Evolutionary conservation across 2,888 invertebrate genomes (phyloP), one percentile per base, ranked within the genome.

Genomic region (Hydrotaea cyrtoneurina): DNA sequence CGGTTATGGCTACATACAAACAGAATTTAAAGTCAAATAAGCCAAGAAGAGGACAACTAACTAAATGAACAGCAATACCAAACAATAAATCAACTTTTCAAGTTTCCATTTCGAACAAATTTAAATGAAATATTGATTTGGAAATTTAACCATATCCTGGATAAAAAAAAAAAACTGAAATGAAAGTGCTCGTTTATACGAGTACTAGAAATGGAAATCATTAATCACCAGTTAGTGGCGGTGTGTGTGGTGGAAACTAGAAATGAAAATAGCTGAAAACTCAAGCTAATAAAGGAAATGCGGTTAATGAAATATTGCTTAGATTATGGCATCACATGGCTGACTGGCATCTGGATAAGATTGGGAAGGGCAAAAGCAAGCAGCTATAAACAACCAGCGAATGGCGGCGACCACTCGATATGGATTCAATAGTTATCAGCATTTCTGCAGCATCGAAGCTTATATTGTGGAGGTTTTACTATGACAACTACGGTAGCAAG

Each of bases 51-150:
- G n/a, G n/a, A n/a, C n/a, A n/a, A n/a, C n/a, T n/a, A 31, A 7
- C 31, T 4, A 31, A 31, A 2, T 31, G 2, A 7, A 31, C 8
- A 5, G 53, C 17, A n/a, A 19, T n/a, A n/a, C n/a, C 7, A 53
- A 19, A 53, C 5, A 64, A 53, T 76, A 50, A 50, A 75, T 64
- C 75, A 64, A 50, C 8, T 19, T 59, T 46, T 46, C 13, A 15
- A 46, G 59, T 31, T 31, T 53, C n/a, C 62, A 31, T 31, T 39
- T 8, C 39, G 39, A 10, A 39, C 46, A 53, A 21, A 64, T 64
- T 64, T n/a, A 76, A 64, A 64, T 11, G 26, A 50, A 75, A 64
- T 53, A 76, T 75, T 50, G 46, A 75, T 75, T 75, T 46, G 31
- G 17, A 13, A 75, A 46, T 13, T 46, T 59, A 59, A 74, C 17